Base-by-base conservation (phyloP, 2,797 vertebrate species). In the Heterohyrax brucei region DNA sequence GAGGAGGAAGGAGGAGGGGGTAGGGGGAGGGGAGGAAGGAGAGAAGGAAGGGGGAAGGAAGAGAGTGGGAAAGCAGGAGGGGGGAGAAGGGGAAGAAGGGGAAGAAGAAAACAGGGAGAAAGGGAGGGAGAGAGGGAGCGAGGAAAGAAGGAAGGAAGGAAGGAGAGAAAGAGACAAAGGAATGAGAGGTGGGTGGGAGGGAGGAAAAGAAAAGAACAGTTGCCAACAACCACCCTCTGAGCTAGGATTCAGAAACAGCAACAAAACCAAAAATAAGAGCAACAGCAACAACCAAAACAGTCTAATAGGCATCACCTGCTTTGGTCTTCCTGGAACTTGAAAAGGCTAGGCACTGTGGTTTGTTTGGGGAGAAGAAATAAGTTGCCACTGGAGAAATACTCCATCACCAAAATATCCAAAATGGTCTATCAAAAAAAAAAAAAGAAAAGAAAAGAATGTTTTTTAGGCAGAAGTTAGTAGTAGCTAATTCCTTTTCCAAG, bases 331-430 rank as follows among this genome's bases (percentile, higher is more conserved):
- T 89, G 93, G 96, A 93, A 95, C 59, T 86, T 94, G 72, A 62
- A 87, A 62, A 89, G 62, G 50, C 89, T 97, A 83, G 4, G 84
- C 92, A 79, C 39, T 96, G 96, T 94, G 96, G 92, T 97, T 98
- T 97, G 91, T 80, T 95, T 98, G 94, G 89, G 87, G 79, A 94
- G 50, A 82, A 95, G 39, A 89, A 88, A 33, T 0, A 44, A 98
- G 76, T 93, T 95, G 91, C 95, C 85, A 30, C 90, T 98, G 97
- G 96, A 96, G 92, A 73, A 82, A 76, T 80, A 92, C 89, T 77
- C 94, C 21, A 12, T 79, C 59, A 48, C 73, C 28, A 22, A 96
- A 95, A 78, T 86, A 76, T 88, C 66, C 91, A 53, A 30, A 10
- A 61, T 59, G 30, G 84, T 48, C 81, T 76, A 0, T 62, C 50